Evolutionary conservation across 2,113 vertebrate genomes (phyloP).

Genomic region (Trochalopteron elliotii): DNA sequence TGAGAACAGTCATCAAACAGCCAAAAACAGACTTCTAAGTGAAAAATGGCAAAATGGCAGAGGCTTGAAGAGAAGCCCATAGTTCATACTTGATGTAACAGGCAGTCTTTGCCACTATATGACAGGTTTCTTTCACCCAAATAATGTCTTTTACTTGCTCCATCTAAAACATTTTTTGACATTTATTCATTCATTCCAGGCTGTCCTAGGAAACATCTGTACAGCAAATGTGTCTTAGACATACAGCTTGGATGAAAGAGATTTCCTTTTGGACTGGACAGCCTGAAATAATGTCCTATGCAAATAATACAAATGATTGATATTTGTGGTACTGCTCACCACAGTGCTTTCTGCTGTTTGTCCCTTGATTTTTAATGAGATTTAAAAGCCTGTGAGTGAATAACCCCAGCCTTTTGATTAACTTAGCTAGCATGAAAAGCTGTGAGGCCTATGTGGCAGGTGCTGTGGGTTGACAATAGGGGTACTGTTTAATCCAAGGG

Average conservation of each 20-base stretch:
- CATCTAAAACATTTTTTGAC: slow-evolving; percentile 37
- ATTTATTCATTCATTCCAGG: slow-evolving; percentile 41
- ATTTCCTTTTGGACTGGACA: slow-evolving; percentile 58
- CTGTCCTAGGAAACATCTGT: slow-evolving; percentile 70
- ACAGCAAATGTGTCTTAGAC: slow-evolving; percentile 67
- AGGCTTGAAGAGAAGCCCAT: background rate
- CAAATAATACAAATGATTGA: slow-evolving; percentile 60
- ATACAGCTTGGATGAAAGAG: slow-evolving; percentile 46
- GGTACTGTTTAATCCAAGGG: slow-evolving; percentile 54
- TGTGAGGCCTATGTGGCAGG: slow-evolving; percentile 46
- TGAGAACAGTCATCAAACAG: background rate
- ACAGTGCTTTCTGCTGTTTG: slow-evolving; percentile 35
- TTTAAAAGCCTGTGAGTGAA: slow-evolving; percentile 24
- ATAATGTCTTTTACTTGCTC: slow-evolving; percentile 36
- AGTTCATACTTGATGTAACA: background rate
- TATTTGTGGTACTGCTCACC: slow-evolving; percentile 27
- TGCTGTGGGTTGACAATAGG: slow-evolving; percentile 56
- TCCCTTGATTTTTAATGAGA: slow-evolving; percentile 2
- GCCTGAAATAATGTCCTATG: slow-evolving; percentile 51
- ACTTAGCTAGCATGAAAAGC: slow-evolving; percentile 37
- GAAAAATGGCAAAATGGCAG: background rate
- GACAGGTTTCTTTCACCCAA: background rate
- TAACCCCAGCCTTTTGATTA: slow-evolving; percentile 44
- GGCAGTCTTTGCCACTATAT: background rate
- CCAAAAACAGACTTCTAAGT: background rate